A percentile compares a stretch with the other conserved stretches of the same genome.
phyloP scores from a whole-genome alignment of 2,888 invertebrate genomes.

The Zele albiditarsus region DNA sequence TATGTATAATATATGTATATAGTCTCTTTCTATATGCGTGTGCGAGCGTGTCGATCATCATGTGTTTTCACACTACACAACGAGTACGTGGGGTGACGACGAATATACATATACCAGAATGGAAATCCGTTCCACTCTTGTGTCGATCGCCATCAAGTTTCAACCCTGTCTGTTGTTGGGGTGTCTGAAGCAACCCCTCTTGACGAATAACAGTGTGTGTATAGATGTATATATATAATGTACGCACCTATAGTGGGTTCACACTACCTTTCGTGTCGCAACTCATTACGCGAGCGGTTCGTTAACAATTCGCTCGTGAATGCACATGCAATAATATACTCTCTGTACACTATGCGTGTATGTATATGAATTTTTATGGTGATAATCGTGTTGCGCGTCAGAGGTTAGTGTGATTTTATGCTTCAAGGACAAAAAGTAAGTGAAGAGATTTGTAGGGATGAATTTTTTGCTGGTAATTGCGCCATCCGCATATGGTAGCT shows the following conservation, averaged over 20 bases:
- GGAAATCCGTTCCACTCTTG: slow-evolving; percentile 23
- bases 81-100: slow-evolving; percentile 9
- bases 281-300: slow-evolving; percentile 65
- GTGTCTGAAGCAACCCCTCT: slow-evolving; percentile 68
- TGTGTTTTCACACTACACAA: slow-evolving; percentile 29
- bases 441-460: not conserved
- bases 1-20: slow-evolving; percentile 21
- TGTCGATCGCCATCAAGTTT: slow-evolving; percentile 60
- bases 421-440: not conserved
- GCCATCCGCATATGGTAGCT: not conserved
- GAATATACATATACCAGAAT: slow-evolving; percentile 10
- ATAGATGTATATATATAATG: not conserved
- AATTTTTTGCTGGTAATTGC: not conserved
- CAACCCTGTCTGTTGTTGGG: slow-evolving; percentile 58
- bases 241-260: slow-evolving; percentile 21
- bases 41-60: slow-evolving; percentile 29
- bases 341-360: slow-evolving; percentile 1
- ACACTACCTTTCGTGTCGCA: slow-evolving; percentile 63
- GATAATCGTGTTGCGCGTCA: not conserved
- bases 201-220: slow-evolving; percentile 36
- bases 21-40: slow-evolving; percentile 4
- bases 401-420: not conserved
- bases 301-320: slow-evolving; percentile 56
- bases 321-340: slow-evolving; percentile 14
- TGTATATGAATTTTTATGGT: not conserved